Conservation (phyloP, 2,888 invertebrate species). For the Arge pagana region DNA sequence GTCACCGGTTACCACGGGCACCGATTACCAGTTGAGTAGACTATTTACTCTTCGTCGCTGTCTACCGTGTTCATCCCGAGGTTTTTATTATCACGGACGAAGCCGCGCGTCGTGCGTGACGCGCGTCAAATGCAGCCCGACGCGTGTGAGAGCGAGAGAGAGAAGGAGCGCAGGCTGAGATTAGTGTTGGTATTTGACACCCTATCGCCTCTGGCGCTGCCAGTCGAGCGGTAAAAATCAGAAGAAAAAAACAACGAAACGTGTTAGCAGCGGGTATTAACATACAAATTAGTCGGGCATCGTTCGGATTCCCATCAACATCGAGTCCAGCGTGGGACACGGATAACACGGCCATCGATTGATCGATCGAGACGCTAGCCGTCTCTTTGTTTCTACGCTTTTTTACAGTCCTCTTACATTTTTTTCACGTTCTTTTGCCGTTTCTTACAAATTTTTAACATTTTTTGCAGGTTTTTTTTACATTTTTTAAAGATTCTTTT, state of each 20-base stretch:
- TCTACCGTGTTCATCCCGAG: too few relatives aligned
- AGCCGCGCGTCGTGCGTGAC: too few relatives aligned
- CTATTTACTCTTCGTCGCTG: too few relatives aligned
- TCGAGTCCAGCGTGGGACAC: background rate
- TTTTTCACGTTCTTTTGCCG: constrained; percentile 21
- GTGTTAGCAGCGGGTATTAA: constrained; percentile 4
- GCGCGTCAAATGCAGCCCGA: too few relatives aligned
- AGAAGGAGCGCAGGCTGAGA: too few relatives aligned
- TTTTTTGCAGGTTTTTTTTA: too few relatives aligned
- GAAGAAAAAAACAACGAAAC: too few relatives aligned
- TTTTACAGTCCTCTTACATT: constrained; percentile 22
- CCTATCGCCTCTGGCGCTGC: constrained; percentile 1
- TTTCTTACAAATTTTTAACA: constrained; percentile 13
- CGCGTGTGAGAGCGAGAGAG: too few relatives aligned
- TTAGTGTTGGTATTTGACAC: constrained; percentile 13
- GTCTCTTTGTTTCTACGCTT: constrained; percentile 26
- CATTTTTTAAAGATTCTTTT: too few relatives aligned
- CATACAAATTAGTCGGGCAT: constrained; percentile 18
- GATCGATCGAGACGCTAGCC: constrained; percentile 20
- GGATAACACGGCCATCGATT: constrained; percentile 4
- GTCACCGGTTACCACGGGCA: too few relatives aligned
- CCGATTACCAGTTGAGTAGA: too few relatives aligned
- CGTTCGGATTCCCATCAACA: background rate
- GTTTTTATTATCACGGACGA: too few relatives aligned
- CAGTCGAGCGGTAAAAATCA: constrained; percentile 6